Evolutionary conservation across 2,113 vertebrate species (phyloP).

Genomic region (Paraplagusia blochii): DNA sequence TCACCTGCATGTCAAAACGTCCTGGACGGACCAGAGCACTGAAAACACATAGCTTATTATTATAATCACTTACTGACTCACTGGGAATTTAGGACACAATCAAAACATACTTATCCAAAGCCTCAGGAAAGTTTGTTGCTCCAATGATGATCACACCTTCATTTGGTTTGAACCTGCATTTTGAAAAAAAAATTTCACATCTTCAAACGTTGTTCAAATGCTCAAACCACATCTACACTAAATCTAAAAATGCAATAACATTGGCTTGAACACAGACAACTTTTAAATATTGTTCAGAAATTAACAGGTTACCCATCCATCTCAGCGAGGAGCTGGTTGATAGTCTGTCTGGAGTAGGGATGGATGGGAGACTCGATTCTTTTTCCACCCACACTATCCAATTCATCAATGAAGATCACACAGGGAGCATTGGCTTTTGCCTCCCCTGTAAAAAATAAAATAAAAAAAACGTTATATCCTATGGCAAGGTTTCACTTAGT

Average conservation of each 20-base stretch:
- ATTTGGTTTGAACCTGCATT: slow-evolving; percentile 90
- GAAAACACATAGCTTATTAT: not conserved
- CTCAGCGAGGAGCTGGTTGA: slow-evolving; percentile 98
- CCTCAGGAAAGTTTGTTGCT: slow-evolving; percentile 97
- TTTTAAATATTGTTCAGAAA: not conserved
- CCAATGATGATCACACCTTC: slow-evolving; percentile 98
- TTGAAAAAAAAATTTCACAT: too few species aligned
- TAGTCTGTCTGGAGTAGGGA: slow-evolving; percentile 97
- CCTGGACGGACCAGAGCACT: slow-evolving; percentile 96
- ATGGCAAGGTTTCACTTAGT: too few species aligned
- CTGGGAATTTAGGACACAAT: not conserved
- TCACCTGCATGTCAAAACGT: slow-evolving; percentile 98
- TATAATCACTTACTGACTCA: too few species aligned
- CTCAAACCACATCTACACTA: too few species aligned
- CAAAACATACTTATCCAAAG: slow-evolving; percentile 91
- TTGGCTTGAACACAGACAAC: slow-evolving; percentile 85
- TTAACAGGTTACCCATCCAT: slow-evolving; percentile 89
- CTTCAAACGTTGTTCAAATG: too few species aligned
- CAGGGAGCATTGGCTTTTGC: slow-evolving; percentile 95
- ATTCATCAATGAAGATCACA: slow-evolving; percentile 97
- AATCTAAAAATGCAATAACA: too few species aligned
- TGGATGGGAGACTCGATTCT: slow-evolving; percentile 98
- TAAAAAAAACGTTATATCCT: not conserved
- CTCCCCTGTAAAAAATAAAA: slow-evolving; percentile 76
- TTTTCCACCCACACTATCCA: slow-evolving; percentile 97